Base-by-base conservation (phyloP, 2,888 invertebrate genomes). In the Copidosoma aretas region DNA sequence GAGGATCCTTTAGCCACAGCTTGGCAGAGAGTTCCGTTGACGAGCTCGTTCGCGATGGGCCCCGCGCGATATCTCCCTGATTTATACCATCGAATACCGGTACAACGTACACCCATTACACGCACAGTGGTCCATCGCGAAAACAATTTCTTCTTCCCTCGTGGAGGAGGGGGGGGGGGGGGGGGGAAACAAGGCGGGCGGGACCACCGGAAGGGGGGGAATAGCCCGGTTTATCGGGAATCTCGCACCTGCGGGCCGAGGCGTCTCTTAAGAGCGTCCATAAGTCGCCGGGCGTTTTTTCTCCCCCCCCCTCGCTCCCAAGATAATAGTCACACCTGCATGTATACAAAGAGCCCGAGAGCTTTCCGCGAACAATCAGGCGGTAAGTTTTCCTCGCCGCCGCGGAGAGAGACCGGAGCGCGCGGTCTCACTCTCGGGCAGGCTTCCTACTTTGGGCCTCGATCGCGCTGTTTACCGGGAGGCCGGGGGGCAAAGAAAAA, bases 281-380 rank as follows among this genome's bases (percentile, higher is more conserved):
- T 68, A 64, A 60, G 32, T 56, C 51, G 63, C 59, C 43, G 17
- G 22, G 17, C 14, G 14, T 54, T 63, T 67, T 63, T 57, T 19
- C n/a, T 46, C 43, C 43, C 1, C 43, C 39, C 10, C 32, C 8
- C 32, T 8, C 51, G 41, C 21, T 32, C 58, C 25, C 49, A 15
- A 53, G 63, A 67, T 70, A 70, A 67, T 66, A 67, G 53, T 70
- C 67, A 64, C 67, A 67, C 67, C 61, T 67, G 62, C 64, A n/a
- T n/a, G n/a, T n/a, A n/a, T n/a, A n/a, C n/a, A n/a, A n/a, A n/a
- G n/a, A 61, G 21, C n/a, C 8, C 51, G 24, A 57, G 24, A 57
- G 66, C 67, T 65, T 71, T 71, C 71, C 64, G 60, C 64, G 71
- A 71, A 71, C 67, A 67, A 71, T 67, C 64, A 71, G 46, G 67